Evolutionary conservation across 2,797 vertebrate species (phyloP).

Genomic region (Emys orbicularis): DNA sequence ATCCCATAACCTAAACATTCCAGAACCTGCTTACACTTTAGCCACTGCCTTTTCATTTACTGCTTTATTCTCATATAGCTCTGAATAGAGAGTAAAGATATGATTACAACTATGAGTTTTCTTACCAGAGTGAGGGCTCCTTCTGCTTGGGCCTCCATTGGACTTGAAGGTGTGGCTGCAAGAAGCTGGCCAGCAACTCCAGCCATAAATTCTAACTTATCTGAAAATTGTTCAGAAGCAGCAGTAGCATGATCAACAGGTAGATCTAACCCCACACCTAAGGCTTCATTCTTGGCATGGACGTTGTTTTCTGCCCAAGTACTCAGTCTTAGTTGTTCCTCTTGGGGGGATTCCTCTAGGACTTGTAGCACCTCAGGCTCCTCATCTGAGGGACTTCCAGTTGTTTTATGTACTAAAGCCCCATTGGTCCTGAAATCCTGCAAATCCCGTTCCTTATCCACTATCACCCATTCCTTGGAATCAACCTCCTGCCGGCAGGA

Average conservation of each 20-base stretch:
- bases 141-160: slow-evolving; percentile 94
- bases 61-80: background rate
- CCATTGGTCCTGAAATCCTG: slow-evolving; percentile 86
- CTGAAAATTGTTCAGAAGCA: slow-evolving; percentile 81
- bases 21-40: background rate
- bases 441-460: slow-evolving; percentile 92
- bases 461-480: slow-evolving; percentile 96
- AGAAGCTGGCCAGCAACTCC: slow-evolving; percentile 85
- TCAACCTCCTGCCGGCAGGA: slow-evolving; percentile 94
- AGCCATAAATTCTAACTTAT: slow-evolving; percentile 89
- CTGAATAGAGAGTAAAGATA: slow-evolving; percentile 49
- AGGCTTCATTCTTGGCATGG: slow-evolving; percentile 69
- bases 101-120: background rate
- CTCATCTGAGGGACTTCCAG: slow-evolving; percentile 92
- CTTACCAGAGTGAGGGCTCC: slow-evolving; percentile 96
- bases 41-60: background rate
- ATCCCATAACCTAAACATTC: background rate
- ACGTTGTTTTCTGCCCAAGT: slow-evolving; percentile 65
- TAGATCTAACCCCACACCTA: slow-evolving; percentile 73
- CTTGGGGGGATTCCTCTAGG: slow-evolving; percentile 79
- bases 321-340: slow-evolving; percentile 76
- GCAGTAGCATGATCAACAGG: slow-evolving; percentile 67
- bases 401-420: slow-evolving; percentile 85
- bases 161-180: slow-evolving; percentile 91
- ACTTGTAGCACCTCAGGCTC: slow-evolving; percentile 82